Evolutionary conservation across 1,140 invertebrate species (phyloP).

Genomic region (Calephelis nemesis): DNA sequence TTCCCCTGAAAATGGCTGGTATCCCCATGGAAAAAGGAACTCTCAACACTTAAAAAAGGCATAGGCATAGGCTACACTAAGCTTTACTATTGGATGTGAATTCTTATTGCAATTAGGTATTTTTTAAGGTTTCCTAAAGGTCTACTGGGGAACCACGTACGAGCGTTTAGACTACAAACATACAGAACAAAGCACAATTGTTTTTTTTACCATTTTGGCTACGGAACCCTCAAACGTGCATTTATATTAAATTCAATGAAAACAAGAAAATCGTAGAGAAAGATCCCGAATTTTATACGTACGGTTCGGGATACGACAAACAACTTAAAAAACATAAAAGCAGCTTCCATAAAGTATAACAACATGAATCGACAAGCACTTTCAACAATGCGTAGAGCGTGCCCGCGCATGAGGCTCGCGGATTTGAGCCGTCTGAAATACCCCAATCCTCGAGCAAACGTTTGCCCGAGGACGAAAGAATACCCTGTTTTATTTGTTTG

Average conservation of each 20-base stretch:
- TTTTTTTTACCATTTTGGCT: no score
- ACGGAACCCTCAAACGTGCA: background rate
- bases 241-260: no score
- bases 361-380: conserved; percentile 41
- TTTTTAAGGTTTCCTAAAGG: no score
- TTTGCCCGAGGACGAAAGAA: conserved; percentile 58
- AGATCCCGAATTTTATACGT: background rate
- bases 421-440: conserved; percentile 48
- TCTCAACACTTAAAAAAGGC: no score
- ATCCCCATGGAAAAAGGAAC: no score
- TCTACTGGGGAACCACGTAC: no score
- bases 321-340: conserved; percentile 40
- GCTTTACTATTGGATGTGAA: no score
- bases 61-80: no score
- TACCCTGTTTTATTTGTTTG: conserved; percentile 48
- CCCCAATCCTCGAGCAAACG: conserved; percentile 50
- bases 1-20: no score
- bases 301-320: conserved; percentile 27
- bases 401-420: conserved; percentile 45
- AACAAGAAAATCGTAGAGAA: background rate
- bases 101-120: no score
- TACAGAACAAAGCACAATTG: no score
- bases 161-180: no score
- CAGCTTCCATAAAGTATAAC: conserved; percentile 43
- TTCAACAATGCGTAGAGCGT: conserved; percentile 49